Conservation (phyloP, 2,797 vertebrate genomes). For the Bufotes viridis region DNA sequence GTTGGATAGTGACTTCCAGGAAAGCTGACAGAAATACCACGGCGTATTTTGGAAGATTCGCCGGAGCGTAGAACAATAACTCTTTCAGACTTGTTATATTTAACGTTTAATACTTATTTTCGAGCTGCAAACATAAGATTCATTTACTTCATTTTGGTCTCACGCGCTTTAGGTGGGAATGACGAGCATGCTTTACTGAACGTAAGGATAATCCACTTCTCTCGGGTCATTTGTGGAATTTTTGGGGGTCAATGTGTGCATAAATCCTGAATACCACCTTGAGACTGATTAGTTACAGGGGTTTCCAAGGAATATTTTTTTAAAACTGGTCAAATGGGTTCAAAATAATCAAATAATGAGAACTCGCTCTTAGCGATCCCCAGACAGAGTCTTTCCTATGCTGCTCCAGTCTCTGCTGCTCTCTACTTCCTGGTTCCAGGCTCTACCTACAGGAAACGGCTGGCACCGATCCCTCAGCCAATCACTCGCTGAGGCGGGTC, state of each 20-base stretch:
- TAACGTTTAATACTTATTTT: conserved; percentile 35
- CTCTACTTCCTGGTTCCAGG: too few relatives aligned
- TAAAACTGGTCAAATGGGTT: too few relatives aligned
- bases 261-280: background rate
- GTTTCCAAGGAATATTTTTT: too few relatives aligned
- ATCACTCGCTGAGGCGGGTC: too few relatives aligned
- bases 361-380: too few relatives aligned
- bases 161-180: background rate
- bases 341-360: too few relatives aligned
- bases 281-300: background rate
- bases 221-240: background rate
- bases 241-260: background rate
- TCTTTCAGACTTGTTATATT: conserved; percentile 32
- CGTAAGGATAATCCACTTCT: too few relatives aligned
- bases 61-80: conserved; percentile 33
- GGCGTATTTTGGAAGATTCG: conserved; percentile 34
- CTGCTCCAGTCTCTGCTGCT: too few relatives aligned
- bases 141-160: background rate
- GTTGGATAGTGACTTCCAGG: conserved; percentile 54
- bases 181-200: background rate
- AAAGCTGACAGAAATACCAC: conserved; percentile 49
- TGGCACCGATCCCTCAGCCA: too few relatives aligned
- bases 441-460: too few relatives aligned
- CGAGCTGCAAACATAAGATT: conserved; percentile 14
- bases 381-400: too few relatives aligned